These are phyloP conservation scores for Drosophila pachea DNA, from an alignment of 1,140 invertebrate species.

Conservation along the genomic window DNA sequence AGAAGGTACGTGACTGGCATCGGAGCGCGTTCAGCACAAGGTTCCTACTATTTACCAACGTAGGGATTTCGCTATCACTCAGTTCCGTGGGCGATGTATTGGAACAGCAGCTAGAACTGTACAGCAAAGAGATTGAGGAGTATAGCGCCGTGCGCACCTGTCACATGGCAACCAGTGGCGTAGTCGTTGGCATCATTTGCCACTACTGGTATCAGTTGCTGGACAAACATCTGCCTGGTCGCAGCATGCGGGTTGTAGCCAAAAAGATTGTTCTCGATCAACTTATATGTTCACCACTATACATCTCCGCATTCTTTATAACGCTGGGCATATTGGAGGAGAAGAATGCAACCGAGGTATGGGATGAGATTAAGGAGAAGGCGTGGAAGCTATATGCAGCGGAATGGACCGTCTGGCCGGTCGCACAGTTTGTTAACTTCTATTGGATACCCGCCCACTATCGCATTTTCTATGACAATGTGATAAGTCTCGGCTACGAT, in stretches of 20 bases:
- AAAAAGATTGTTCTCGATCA: conserved; percentile 95
- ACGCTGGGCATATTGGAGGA: conserved; percentile 87
- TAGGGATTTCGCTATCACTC: conserved; percentile 88
- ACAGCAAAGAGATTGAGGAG: conserved; percentile 81
- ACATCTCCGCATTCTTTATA: conserved; percentile 89
- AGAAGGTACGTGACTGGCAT: conserved; percentile 59
- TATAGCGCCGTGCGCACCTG: conserved; percentile 85
- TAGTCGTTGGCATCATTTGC: conserved; percentile 88
- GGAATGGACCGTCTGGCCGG: conserved; percentile 91
- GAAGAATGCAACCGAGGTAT: conserved; percentile 82
- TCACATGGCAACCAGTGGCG: conserved; percentile 89
- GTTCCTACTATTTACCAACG: conserved; percentile 91
- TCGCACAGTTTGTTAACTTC: conserved; percentile 93
- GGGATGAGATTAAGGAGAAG: conserved; percentile 87
- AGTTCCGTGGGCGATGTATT: conserved; percentile 89
- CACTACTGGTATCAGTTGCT: conserved; percentile 91
- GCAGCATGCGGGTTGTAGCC: conserved; percentile 84
- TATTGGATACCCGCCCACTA: conserved; percentile 90
- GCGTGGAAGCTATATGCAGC: conserved; percentile 87
- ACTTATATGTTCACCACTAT: conserved; percentile 91
- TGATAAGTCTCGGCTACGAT: conserved; percentile 93
- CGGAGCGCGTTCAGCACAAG: conserved; percentile 83
- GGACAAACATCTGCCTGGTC: conserved; percentile 83
- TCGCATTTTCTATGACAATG: conserved; percentile 94
- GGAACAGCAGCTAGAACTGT: conserved; percentile 91